phyloP scores from a whole-genome alignment of 1,140 invertebrate species.

The Trichonephila clavata region DNA sequence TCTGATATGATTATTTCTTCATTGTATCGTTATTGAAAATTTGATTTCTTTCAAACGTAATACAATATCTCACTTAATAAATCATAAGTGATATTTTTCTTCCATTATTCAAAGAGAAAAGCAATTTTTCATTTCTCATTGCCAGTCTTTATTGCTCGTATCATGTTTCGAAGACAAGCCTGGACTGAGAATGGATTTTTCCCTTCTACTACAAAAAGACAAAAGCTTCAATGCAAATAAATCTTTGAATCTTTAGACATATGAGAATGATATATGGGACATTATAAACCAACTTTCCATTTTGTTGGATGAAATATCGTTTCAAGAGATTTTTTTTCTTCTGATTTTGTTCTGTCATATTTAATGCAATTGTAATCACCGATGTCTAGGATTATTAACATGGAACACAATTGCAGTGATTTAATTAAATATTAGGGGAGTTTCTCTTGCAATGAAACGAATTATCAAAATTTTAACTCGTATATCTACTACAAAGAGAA shows the following conservation, averaged over 20 bases:
- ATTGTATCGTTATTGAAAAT: neutral
- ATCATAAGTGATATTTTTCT: conserved; percentile 28
- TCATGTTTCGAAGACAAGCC: neutral
- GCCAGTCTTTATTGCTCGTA: neutral
- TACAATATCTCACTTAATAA: neutral
- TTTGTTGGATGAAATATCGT: too few species aligned
- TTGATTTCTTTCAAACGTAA: neutral
- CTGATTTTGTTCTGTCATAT: too few species aligned
- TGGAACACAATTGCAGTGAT: too few species aligned
- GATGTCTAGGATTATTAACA: too few species aligned
- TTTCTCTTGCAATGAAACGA: too few species aligned
- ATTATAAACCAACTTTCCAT: too few species aligned
- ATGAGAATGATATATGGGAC: neutral
- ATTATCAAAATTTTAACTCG: too few species aligned
- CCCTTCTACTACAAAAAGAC: neutral
- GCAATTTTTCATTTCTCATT: conserved; percentile 1
- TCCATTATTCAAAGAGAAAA: neutral
- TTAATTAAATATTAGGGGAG: too few species aligned
- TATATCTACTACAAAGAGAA: too few species aligned
- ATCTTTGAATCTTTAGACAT: neutral
- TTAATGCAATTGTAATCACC: too few species aligned
- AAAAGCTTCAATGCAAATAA: neutral
- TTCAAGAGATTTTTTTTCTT: too few species aligned
- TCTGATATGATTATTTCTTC: conserved; percentile 5
- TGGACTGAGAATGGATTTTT: neutral